A percentile compares a stretch with the other conserved stretches of the same genome.
Conservation (phyloP, 2,888 invertebrate genomes). For the Nomada flava region DNA sequence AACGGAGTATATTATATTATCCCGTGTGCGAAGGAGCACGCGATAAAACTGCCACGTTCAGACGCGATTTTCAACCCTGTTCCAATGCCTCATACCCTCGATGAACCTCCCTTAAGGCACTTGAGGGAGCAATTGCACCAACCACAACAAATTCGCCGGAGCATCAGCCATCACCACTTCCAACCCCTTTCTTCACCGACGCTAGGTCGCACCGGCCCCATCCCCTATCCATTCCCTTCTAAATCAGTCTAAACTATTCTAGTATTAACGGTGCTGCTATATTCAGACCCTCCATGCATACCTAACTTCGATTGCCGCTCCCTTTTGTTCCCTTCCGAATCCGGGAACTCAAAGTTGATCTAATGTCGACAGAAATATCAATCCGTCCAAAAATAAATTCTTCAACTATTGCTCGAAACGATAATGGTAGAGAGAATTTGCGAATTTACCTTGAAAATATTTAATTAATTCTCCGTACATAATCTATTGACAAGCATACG, state of each 20-base stretch:
- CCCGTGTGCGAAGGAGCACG: slow-evolving; percentile 3
- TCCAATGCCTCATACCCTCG: slow-evolving; percentile 49
- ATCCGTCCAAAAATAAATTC: slow-evolving; percentile 40
- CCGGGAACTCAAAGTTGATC: slow-evolving; percentile 43
- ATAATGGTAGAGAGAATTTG: background rate
- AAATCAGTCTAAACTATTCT: slow-evolving; percentile 70
- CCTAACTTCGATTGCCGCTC: slow-evolving; percentile 72
- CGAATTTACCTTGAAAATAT: background rate
- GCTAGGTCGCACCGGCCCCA: slow-evolving; percentile 39
- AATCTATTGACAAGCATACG: too few species aligned
- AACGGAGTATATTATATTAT: slow-evolving; percentile 35
- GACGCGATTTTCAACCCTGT: slow-evolving; percentile 57
- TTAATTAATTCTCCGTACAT: too few species aligned
- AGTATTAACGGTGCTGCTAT: slow-evolving; percentile 80
- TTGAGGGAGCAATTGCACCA: slow-evolving; percentile 67
- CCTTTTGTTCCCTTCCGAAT: slow-evolving; percentile 56
- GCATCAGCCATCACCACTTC: slow-evolving; percentile 41
- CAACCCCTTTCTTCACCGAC: slow-evolving; percentile 23
- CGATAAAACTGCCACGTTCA: slow-evolving; percentile 49
- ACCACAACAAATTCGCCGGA: slow-evolving; percentile 62
- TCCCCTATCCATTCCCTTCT: slow-evolving; percentile 43
- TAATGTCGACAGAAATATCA: slow-evolving; percentile 30
- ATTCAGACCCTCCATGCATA: slow-evolving; percentile 81
- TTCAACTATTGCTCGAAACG: slow-evolving; percentile 22
- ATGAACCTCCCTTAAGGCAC: slow-evolving; percentile 48